A percentile compares a stretch with the other conserved stretches of the same genome.
Evolutionary conservation across 2,113 vertebrate species (phyloP).

Genomic region (Mystacornis crossleyi): DNA sequence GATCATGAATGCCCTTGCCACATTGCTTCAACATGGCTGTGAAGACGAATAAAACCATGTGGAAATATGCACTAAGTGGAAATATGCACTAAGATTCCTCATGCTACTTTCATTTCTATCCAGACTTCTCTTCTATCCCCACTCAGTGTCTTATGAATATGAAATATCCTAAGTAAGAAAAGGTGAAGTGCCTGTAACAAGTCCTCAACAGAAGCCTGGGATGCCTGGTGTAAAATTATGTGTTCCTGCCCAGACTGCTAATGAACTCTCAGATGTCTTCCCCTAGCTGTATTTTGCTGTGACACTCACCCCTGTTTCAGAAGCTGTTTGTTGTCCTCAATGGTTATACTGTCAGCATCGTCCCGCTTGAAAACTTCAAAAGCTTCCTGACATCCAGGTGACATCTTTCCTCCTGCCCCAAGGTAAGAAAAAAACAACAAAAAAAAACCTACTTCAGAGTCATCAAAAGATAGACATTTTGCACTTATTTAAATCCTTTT

Average conservation of each 20-base stretch:
- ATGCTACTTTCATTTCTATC: not conserved
- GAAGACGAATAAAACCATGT: not conserved
- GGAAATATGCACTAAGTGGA: not conserved
- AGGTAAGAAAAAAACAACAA: not conserved
- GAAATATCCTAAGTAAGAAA: not conserved
- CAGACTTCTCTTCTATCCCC: not conserved
- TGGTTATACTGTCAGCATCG: constrained; percentile 79
- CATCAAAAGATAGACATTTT: not conserved
- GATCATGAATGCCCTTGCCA: not conserved
- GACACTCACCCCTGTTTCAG: constrained; percentile 86
- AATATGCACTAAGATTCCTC: not conserved
- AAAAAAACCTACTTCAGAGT: not conserved
- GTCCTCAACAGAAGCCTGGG: not conserved
- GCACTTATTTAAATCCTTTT: not conserved
- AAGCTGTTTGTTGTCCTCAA: constrained; percentile 87
- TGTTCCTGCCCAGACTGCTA: not conserved
- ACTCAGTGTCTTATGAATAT: not conserved
- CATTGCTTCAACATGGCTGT: not conserved
- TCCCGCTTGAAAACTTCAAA: constrained; percentile 89
- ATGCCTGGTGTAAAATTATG: not conserved
- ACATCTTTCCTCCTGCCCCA: constrained; percentile 73
- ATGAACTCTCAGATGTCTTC: not conserved
- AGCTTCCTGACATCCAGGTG: constrained; percentile 86
- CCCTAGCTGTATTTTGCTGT: not conserved
- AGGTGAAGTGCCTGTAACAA: not conserved